Conservation (phyloP, 2,113 vertebrate species). For the Hystrix brachyura region DNA sequence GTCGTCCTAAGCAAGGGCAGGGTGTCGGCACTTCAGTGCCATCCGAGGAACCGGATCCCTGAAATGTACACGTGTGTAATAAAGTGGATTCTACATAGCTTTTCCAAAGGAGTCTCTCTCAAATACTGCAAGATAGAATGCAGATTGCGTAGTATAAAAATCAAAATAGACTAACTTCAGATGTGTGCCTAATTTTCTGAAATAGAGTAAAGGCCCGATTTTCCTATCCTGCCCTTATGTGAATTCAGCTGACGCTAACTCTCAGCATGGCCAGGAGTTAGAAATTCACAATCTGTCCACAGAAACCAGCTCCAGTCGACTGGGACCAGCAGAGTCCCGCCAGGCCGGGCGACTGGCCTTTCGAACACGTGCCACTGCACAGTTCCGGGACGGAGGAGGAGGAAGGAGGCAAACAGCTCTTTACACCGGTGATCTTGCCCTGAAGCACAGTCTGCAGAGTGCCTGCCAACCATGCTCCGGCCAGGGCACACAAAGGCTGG, state of each 20-base stretch:
- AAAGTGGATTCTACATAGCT: not conserved
- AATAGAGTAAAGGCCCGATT: not conserved
- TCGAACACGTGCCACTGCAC: not conserved
- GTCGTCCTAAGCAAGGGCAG: not conserved
- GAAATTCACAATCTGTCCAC: not conserved
- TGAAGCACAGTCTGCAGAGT: not conserved
- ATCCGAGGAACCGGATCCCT: not conserved
- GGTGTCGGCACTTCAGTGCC: not conserved
- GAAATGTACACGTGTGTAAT: not conserved
- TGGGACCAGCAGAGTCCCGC: not conserved
- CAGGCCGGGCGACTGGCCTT: not conserved
- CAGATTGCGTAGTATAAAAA: not conserved
- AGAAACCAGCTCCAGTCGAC: not conserved
- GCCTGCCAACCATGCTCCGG: not conserved
- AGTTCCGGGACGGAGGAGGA: not conserved
- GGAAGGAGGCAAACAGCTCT: not conserved
- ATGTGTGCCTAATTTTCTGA: not conserved
- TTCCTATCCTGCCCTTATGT: not conserved
- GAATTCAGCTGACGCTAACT: slow-evolving; percentile 8
- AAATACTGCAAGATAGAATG: not conserved
- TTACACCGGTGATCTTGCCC: not conserved
- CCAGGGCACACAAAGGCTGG: not conserved
- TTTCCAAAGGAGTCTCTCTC: not conserved
- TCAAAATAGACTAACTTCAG: not conserved
- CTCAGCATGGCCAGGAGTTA: slow-evolving; percentile 31